Percentiles rank a stretch among this genome's conserved stretches.
These are phyloP conservation scores for Drosophila paramelanica DNA, from an alignment of 2,888 invertebrate genomes.

Conservation along the genomic window DNA sequence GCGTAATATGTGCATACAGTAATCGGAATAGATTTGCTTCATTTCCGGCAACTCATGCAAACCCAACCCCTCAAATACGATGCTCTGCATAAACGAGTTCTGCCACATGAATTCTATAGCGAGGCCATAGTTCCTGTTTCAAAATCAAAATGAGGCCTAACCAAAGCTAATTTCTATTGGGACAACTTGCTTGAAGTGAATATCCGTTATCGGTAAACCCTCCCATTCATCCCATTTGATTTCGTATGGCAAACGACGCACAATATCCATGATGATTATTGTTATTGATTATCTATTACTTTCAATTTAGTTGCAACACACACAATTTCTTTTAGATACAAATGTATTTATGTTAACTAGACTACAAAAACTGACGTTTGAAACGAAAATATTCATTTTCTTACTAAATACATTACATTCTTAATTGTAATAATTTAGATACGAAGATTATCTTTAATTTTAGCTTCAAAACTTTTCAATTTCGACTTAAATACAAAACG, in stretches of 20 bases:
- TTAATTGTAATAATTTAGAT: too few relatives aligned
- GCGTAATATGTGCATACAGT: conserved; percentile 56
- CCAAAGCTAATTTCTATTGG: neutral
- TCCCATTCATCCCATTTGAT: conserved; percentile 62
- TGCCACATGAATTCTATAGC: conserved; percentile 68
- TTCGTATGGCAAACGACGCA: conserved; percentile 50
- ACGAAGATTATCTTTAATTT: conserved; percentile 10
- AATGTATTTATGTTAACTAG: neutral
- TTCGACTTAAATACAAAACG: conserved; percentile 24
- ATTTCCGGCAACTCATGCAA: conserved; percentile 42
- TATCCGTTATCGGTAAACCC: conserved; percentile 58
- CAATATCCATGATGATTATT: conserved; percentile 53
- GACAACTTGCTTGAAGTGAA: conserved; percentile 57
- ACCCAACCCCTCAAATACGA: conserved; percentile 53
- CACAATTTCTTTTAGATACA: conserved; percentile 12
- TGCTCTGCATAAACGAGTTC: conserved; percentile 45
- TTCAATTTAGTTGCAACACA: conserved; percentile 17
- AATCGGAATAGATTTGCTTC: conserved; percentile 43
- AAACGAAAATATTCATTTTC: too few relatives aligned
- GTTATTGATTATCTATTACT: neutral
- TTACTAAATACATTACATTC: too few relatives aligned
- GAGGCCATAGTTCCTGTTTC: conserved; percentile 48
- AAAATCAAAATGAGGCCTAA: neutral
- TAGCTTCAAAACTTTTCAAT: neutral
- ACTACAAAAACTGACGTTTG: neutral